Conservation (phyloP, 1,140 invertebrate species). For the Cyclargus thomasi region DNA sequence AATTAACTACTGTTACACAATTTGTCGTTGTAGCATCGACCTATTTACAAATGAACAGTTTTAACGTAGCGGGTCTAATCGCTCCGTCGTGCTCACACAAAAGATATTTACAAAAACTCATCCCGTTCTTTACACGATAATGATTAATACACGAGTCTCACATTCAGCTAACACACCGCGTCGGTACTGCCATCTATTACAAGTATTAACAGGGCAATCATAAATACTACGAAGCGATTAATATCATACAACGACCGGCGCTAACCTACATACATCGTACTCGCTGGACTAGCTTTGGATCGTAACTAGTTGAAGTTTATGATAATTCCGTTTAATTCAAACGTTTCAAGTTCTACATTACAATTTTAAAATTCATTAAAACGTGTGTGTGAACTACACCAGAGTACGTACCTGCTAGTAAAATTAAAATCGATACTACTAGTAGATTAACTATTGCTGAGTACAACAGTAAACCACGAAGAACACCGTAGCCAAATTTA, state of each 20-base stretch:
- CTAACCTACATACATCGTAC: constrained; percentile 28
- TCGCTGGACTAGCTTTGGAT: constrained; percentile 35
- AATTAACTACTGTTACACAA: background rate
- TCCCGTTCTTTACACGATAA: constrained; percentile 11
- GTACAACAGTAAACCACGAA: background rate
- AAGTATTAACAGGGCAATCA: constrained; percentile 18
- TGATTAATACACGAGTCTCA: background rate
- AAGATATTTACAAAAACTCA: constrained; percentile 11
- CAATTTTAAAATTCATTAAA: background rate
- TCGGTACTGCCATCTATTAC: constrained; percentile 1
- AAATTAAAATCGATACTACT: background rate
- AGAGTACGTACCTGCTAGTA: background rate
- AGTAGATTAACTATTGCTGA: background rate
- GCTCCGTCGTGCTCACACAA: background rate
- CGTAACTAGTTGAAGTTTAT: constrained; percentile 18
- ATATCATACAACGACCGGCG: constrained; percentile 21
- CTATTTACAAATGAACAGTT: constrained; percentile 13
- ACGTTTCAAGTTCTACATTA: constrained; percentile 2
- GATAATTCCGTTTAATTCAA: constrained; percentile 7
- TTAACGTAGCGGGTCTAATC: background rate
- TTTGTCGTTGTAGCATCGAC: background rate
- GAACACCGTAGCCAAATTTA: background rate
- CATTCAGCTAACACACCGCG: background rate
- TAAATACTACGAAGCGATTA: constrained; percentile 16
- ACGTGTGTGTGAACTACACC: background rate